phyloP scores from a whole-genome alignment of 2,797 vertebrate species.

The Microctenopoma stevenorrisi region DNA sequence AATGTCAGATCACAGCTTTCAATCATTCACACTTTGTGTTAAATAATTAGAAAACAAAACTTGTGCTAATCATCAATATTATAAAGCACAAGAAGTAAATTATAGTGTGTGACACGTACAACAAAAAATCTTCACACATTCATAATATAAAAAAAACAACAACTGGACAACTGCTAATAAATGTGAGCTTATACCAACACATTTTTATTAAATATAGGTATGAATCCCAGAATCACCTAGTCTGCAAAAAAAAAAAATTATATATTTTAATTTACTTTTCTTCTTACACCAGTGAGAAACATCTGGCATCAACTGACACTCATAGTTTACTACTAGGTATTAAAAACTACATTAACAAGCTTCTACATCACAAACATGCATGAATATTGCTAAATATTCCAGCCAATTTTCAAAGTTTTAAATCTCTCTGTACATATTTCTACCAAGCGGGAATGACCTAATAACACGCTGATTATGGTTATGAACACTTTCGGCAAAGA shows the following conservation, averaged over 20 bases:
- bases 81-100: not conserved
- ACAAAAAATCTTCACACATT: not conserved
- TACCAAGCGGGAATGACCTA: not conserved
- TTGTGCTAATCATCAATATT: not conserved
- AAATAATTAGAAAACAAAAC: not conserved
- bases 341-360: not conserved
- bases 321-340: not conserved
- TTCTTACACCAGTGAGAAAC: not conserved
- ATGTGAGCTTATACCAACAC: not conserved
- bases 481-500: not conserved
- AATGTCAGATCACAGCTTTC: not conserved
- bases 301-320: not conserved
- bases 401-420: not conserved
- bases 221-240: not conserved
- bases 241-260: not conserved
- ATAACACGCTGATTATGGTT: not conserved
- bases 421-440: not conserved
- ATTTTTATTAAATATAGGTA: not conserved
- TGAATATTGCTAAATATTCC: too few species aligned
- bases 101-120: not conserved
- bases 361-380: not conserved
- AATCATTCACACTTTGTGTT: not conserved
- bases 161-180: not conserved
- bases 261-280: too few species aligned
- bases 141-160: not conserved